Conservation (phyloP, 2,888 invertebrate species). For the Nomada lathburiana region DNA sequence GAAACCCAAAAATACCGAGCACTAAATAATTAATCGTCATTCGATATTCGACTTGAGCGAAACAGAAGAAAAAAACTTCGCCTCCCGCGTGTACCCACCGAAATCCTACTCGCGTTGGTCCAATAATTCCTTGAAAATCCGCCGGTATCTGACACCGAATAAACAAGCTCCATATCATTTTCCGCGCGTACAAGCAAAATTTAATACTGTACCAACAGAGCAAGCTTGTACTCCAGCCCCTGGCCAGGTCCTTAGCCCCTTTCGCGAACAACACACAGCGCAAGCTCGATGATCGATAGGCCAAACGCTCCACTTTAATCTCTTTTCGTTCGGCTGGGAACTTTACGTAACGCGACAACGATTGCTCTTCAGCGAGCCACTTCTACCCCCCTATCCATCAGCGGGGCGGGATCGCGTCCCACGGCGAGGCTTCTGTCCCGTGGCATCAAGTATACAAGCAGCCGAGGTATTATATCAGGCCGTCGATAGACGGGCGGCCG, state of each 20-base stretch:
- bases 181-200: not conserved
- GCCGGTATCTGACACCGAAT: too few species aligned
- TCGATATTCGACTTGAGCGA: too few species aligned
- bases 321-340: slow-evolving; percentile 3
- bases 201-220: not conserved
- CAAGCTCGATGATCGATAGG: slow-evolving; percentile 9
- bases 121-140: too few species aligned
- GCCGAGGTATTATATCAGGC: slow-evolving; percentile 5
- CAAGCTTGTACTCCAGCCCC: not conserved
- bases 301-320: slow-evolving; percentile 24
- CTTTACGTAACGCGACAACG: slow-evolving; percentile 21
- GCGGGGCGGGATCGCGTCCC: not conserved
- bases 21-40: too few species aligned
- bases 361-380: not conserved
- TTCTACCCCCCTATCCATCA: not conserved
- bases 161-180: not conserved
- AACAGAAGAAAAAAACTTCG: too few species aligned
- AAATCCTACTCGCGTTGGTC: too few species aligned
- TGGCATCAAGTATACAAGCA: slow-evolving; percentile 24
- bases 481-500: too few species aligned
- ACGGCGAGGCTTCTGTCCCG: not conserved
- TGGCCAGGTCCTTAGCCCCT: slow-evolving; percentile 14
- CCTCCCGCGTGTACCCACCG: too few species aligned
- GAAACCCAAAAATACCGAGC: too few species aligned
- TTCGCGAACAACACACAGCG: not conserved